A percentile compares a stretch with the other conserved stretches of the same genome.
Evolutionary conservation across 2,113 vertebrate species (phyloP).

Genomic region (Emydura subglobosa): DNA sequence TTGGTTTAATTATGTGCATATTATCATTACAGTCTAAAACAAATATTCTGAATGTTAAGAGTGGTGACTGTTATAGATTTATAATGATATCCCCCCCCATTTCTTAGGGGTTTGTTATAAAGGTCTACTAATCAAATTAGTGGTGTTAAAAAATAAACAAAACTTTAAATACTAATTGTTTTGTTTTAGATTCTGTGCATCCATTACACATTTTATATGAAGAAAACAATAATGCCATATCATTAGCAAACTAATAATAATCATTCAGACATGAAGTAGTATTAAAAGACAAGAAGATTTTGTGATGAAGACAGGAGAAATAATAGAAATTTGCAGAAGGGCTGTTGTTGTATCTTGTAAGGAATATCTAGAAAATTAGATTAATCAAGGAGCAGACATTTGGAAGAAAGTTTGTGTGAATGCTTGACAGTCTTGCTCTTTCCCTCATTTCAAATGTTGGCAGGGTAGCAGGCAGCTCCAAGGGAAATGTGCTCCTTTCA

Average conservation of each 20-base stretch:
- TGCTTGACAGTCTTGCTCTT: constrained; percentile 99
- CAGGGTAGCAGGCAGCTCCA: constrained; percentile 99
- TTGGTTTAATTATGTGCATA: constrained; percentile 54
- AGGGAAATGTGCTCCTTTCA: constrained; percentile 99
- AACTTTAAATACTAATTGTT: constrained; percentile 51
- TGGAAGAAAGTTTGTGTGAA: constrained; percentile 99
- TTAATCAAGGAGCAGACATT: constrained; percentile 99
- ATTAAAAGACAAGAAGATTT: constrained; percentile 85
- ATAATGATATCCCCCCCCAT: background rate
- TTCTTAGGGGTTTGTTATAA: constrained; percentile 8
- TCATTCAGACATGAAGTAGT: constrained; percentile 82
- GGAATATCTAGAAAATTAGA: constrained; percentile 99
- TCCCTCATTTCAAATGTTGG: constrained; percentile 99
- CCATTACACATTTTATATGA: constrained; percentile 69
- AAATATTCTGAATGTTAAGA: constrained; percentile 37
- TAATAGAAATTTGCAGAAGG: constrained; percentile 98
- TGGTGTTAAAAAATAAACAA: constrained; percentile 47
- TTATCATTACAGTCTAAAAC: constrained; percentile 35
- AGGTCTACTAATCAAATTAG: constrained; percentile 52
- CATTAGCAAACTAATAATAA: constrained; percentile 88
- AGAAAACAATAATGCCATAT: constrained; percentile 78
- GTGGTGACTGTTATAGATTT: constrained; percentile 31
- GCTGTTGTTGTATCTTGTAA: constrained; percentile 98
- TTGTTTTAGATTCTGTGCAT: constrained; percentile 59
- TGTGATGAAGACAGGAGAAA: constrained; percentile 96